Percentiles rank a stretch among this genome's conserved stretches.
Evolutionary conservation across 2,797 vertebrate genomes (phyloP).

Genomic region (Sebastes flavidus): DNA sequence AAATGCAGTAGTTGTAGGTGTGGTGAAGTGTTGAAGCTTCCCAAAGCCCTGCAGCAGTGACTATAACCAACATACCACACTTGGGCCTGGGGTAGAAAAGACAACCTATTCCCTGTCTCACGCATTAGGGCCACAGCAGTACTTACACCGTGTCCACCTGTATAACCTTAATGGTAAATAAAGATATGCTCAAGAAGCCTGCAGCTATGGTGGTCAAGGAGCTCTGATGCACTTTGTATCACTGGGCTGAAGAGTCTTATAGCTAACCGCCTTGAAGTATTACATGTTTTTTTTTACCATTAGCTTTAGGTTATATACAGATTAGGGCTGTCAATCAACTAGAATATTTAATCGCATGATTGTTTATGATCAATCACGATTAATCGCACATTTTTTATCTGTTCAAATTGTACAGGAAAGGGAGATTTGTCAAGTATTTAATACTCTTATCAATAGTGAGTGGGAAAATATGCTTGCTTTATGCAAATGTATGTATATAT

Average conservation of each 20-base stretch:
- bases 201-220: slow-evolving; percentile 66
- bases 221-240: slow-evolving; percentile 50
- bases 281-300: neutral
- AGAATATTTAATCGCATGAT: no score
- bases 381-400: no score
- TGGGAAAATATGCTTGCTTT: no score
- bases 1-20: slow-evolving; percentile 42
- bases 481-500: no score
- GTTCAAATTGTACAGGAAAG: no score
- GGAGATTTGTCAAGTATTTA: no score
- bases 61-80: slow-evolving; percentile 9
- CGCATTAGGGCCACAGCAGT: slow-evolving; percentile 49
- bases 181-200: slow-evolving; percentile 57
- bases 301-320: neutral
- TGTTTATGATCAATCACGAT: no score
- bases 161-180: slow-evolving; percentile 58
- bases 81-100: slow-evolving; percentile 38
- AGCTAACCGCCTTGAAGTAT: slow-evolving; percentile 5
- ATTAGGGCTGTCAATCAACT: neutral
- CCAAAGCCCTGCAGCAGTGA: slow-evolving; percentile 36
- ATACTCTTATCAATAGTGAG: no score
- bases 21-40: slow-evolving; percentile 22
- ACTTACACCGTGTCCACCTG: slow-evolving; percentile 58
- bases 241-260: slow-evolving; percentile 34
- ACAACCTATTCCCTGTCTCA: slow-evolving; percentile 36